Evolutionary conservation across 2,888 invertebrate species (phyloP), one percentile per base, ranked within the genome.

Genomic region (Apoda limacodes): DNA sequence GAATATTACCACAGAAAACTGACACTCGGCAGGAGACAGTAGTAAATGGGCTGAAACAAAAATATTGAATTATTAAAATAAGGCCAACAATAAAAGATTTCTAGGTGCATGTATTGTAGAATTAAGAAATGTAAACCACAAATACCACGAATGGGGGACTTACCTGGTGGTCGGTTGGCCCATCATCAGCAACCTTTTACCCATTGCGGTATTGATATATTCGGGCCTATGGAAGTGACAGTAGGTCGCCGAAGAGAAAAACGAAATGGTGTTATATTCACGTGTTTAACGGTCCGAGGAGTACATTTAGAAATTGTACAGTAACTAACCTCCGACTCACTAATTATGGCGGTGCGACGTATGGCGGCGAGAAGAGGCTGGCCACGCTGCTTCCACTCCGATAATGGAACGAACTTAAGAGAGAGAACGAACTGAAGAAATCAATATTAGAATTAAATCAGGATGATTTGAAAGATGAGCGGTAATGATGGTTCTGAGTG

Each of bases 281-380:
- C 43, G 5, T 46, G 46, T 13, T 13, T 46, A 0, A 45, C 46
- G n/a, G n/a, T n/a, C n/a, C n/a, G 45, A 10, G 43, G 43, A 1
- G 15, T 46, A 3, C 45, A 45, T 17, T 24, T 46, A 9, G 46
- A 48, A 22, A 6, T 42, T 1, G 46, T 43, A 1, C 1, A n/a
- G 1, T 27, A 20, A 1, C 33, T 45, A 1, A 43, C 38, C 1
- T 28, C 46, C 0, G 46, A 48, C 20, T 30, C 45, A 0, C 9
- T 42, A 3, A 41, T 50, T 1, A 45, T 47, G 44, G 46, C 46
- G 1, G 25, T 50, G 5, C 30, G 45, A 2, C 12, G 50, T 2
- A 46, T 48, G 45, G 39, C 42, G 0, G 36, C 45, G 1, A 28
- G 48, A 11, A 30, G 47, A 5, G 46, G 46, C n/a, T n/a, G n/a